These are phyloP conservation scores for Sepioteuthis lessoniana DNA, from an alignment of 2,888 invertebrate genomes.

Conservation along the genomic window DNA sequence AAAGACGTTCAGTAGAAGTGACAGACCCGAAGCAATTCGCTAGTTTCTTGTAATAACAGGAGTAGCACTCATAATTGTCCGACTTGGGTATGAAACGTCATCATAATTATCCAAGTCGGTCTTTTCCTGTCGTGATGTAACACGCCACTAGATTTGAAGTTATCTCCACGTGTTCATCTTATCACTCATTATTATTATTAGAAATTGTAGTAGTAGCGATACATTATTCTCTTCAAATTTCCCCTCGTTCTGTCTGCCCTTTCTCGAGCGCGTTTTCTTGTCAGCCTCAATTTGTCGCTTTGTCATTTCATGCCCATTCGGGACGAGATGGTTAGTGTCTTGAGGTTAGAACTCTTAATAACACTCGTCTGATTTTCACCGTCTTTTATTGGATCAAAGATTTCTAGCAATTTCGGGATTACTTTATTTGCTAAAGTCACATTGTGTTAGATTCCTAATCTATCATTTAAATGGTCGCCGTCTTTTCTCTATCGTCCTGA, in stretches of 20 bases:
- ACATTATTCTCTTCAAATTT: neutral
- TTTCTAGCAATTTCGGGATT: neutral
- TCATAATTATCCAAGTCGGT: neutral
- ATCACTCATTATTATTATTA: neutral
- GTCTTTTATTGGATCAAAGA: slow-evolving; percentile 6
- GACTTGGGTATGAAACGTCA: neutral
- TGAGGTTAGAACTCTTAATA: neutral
- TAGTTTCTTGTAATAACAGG: neutral
- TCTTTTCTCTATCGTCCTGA: neutral
- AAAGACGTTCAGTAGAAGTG: neutral
- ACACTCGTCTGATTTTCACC: neutral
- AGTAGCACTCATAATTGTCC: neutral
- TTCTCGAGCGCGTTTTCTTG: neutral
- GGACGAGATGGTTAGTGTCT: neutral
- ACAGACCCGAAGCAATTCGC: neutral
- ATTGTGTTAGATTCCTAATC: neutral
- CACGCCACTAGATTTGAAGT: neutral
- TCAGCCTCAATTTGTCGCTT: neutral
- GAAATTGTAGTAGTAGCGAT: too few species aligned
- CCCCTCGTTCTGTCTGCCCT: neutral
- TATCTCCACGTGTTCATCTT: neutral
- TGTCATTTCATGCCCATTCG: neutral
- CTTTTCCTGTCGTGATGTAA: neutral
- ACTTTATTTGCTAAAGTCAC: neutral
- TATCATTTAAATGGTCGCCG: neutral